phyloP scores from a whole-genome alignment of 1,140 invertebrate genomes.

The Neodiprion pinetum region DNA sequence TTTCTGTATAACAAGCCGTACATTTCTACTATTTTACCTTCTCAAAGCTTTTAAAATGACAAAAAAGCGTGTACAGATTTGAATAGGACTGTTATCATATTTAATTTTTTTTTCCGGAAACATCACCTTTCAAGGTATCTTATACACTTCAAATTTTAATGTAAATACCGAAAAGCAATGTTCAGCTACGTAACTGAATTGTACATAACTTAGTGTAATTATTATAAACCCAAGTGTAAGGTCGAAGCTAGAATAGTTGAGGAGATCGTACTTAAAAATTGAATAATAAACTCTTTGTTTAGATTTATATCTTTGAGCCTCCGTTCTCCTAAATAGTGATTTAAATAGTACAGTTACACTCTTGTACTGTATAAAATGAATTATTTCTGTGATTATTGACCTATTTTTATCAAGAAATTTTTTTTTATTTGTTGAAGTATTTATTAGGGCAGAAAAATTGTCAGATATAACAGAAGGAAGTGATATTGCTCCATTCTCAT shows the following conservation, averaged over 20 bases:
- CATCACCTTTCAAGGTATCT: neutral
- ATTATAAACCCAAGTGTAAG: neutral
- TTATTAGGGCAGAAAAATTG: neutral
- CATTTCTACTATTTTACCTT: slow-evolving; percentile 7
- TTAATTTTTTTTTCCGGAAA: neutral
- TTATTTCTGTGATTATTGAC: slow-evolving; percentile 1
- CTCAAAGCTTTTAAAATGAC: neutral
- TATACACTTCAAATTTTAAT: neutral
- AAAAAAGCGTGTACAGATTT: neutral
- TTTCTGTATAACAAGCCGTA: slow-evolving; percentile 7
- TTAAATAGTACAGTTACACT: neutral
- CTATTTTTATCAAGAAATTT: neutral
- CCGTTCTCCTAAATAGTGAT: neutral
- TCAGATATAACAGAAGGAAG: neutral
- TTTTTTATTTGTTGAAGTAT: neutral
- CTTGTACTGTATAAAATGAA: neutral
- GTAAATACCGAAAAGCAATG: slow-evolving; percentile 14
- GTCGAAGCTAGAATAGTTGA: neutral
- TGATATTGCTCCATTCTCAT: neutral
- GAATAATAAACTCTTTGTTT: neutral
- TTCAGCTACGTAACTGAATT: slow-evolving; percentile 14
- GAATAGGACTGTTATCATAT: neutral
- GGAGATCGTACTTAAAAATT: slow-evolving; percentile 1
- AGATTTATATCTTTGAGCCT: slow-evolving; percentile 5
- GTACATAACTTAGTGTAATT: slow-evolving; percentile 11